A percentile compares a stretch with the other conserved stretches of the same genome.
These are phyloP conservation scores for Lypha dubia DNA, from an alignment of 2,888 invertebrate genomes.

Conservation along the genomic window DNA sequence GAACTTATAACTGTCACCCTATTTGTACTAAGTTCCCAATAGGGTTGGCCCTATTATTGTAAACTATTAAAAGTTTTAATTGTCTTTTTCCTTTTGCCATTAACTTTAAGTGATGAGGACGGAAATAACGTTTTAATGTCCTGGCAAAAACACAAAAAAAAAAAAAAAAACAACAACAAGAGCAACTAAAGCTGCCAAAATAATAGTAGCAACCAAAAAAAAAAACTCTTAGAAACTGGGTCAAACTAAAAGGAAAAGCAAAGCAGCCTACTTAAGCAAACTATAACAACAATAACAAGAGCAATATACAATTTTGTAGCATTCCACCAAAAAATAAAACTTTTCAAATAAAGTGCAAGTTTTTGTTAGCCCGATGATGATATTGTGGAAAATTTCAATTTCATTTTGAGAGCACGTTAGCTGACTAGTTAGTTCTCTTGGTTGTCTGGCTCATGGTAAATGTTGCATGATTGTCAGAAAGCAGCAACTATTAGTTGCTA, in stretches of 20 bases:
- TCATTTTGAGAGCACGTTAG: slow-evolving; percentile 59
- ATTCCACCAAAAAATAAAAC: slow-evolving; percentile 13
- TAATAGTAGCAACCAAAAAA: not conserved
- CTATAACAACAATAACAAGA: slow-evolving; percentile 36
- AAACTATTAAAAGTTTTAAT: slow-evolving; percentile 12
- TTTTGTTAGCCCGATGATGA: slow-evolving; percentile 32
- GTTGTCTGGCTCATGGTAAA: slow-evolving; percentile 37
- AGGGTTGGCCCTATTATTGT: not conserved
- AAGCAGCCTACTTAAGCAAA: slow-evolving; percentile 16
- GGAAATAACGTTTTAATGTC: slow-evolving; percentile 41
- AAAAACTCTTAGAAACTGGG: slow-evolving; percentile 44
- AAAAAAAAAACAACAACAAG: not conserved
- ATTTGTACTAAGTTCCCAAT: no score
- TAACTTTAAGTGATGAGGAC: not conserved
- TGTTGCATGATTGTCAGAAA: slow-evolving; percentile 68
- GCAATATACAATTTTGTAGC: slow-evolving; percentile 27
- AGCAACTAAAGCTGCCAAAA: slow-evolving; percentile 2
- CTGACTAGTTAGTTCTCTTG: slow-evolving; percentile 24
- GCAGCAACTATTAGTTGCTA: slow-evolving; percentile 48
- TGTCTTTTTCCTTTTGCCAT: slow-evolving; percentile 9
- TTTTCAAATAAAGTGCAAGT: slow-evolving; percentile 46
- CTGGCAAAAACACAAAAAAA: not conserved
- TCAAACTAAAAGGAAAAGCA: slow-evolving; percentile 59
- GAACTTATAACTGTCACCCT: no score
- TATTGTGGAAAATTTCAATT: slow-evolving; percentile 62